phyloP scores from a whole-genome alignment of 2,797 vertebrate genomes.

The Sternarchorhynchus goeldii region DNA sequence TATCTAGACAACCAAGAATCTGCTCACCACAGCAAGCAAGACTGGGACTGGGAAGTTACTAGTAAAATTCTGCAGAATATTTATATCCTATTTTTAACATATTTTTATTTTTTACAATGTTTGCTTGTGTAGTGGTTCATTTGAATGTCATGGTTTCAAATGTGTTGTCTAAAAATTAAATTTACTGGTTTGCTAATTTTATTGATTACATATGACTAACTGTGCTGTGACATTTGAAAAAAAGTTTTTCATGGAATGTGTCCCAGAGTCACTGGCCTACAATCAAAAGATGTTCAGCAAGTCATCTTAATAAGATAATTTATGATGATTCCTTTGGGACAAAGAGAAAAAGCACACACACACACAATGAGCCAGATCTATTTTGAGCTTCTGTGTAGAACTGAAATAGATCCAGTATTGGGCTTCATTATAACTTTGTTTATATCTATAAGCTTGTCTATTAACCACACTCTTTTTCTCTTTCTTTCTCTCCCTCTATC shows the following conservation, averaged over 20 bases:
- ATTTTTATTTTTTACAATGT: no score
- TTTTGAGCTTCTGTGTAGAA: constrained; percentile 75
- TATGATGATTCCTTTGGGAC: constrained; percentile 67
- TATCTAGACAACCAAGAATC: neutral
- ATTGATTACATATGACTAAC: no score
- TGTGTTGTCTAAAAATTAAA: no score
- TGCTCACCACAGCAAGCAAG: neutral
- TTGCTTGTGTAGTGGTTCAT: no score
- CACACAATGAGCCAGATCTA: constrained; percentile 68
- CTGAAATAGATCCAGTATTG: constrained; percentile 76
- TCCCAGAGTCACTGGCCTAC: constrained; percentile 5
- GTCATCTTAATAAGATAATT: constrained; percentile 63
- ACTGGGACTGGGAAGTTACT: neutral
- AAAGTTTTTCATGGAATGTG: constrained; percentile 3
- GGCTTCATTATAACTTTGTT: constrained; percentile 72
- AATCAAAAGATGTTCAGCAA: constrained; percentile 29
- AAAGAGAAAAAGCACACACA: constrained; percentile 62
- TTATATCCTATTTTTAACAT: no score
- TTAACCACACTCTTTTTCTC: constrained; percentile 16
- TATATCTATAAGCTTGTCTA: constrained; percentile 28
- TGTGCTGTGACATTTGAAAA: neutral
- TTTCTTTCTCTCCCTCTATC: constrained; percentile 21
- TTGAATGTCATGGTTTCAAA: no score
- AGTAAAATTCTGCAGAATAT: no score
- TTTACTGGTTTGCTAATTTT: no score